Conservation (phyloP, 2,113 vertebrate genomes). For the Bubo scandiacus region DNA sequence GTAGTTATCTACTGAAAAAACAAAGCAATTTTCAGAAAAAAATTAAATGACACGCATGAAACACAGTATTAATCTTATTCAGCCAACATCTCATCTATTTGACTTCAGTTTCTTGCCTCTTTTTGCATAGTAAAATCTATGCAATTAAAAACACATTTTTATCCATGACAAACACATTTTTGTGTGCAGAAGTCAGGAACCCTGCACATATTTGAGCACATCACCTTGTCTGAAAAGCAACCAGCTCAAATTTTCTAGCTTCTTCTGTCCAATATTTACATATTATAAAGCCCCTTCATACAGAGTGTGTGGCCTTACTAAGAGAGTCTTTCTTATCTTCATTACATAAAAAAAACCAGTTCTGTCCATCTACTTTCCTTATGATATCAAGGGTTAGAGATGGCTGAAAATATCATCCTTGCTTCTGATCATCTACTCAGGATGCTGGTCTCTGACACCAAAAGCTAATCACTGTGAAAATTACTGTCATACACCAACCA, state of each 20-base stretch:
- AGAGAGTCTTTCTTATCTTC: background rate
- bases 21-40: background rate
- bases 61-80: background rate
- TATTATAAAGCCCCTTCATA: background rate
- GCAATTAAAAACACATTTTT: background rate
- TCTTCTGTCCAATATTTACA: background rate
- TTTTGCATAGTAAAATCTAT: background rate
- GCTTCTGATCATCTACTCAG: background rate
- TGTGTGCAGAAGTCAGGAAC: background rate
- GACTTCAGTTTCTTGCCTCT: background rate
- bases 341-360: background rate
- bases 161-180: background rate
- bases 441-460: background rate
- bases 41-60: fast-evolving
- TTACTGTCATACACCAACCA: background rate
- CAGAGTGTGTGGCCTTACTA: background rate
- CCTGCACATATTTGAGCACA: background rate
- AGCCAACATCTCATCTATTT: background rate
- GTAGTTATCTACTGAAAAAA: background rate
- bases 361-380: background rate
- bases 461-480: background rate
- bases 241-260: background rate
- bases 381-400: background rate
- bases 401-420: background rate
- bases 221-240: background rate